Conservation (phyloP, 2,888 invertebrate species). For the Troilus luridus region DNA sequence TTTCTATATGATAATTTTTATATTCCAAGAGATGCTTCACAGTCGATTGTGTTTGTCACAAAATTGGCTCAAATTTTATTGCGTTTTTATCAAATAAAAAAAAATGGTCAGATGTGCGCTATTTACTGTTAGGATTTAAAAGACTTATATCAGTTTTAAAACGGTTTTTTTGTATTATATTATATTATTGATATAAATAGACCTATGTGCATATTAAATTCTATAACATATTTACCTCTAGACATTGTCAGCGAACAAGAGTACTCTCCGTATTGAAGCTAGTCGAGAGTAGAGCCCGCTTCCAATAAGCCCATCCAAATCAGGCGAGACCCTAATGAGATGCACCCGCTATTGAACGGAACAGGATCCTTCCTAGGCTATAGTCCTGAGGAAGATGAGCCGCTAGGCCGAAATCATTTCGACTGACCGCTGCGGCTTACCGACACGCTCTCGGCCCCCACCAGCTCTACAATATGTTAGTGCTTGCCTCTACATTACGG, state of each 20-base stretch:
- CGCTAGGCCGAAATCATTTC: background rate
- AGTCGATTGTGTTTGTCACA: no score
- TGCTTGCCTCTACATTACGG: background rate
- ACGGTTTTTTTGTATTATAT: background rate
- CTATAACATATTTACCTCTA: background rate
- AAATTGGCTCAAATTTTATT: no score
- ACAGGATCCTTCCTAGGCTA: background rate
- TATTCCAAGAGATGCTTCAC: no score
- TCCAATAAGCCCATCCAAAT: background rate
- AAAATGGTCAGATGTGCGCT: no score
- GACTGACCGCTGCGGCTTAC: background rate
- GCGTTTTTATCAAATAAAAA: no score
- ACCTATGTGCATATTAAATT: background rate
- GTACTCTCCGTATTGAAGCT: background rate
- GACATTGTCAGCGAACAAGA: background rate
- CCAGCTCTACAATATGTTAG: background rate
- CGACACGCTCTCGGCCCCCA: background rate
- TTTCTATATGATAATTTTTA: no score
- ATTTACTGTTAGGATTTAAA: no score
- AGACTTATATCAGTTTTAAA: no score
- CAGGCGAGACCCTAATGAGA: background rate
- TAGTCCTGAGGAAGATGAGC: background rate
- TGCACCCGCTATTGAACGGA: background rate
- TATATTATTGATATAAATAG: background rate
- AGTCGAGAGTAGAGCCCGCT: background rate